A percentile compares a stretch with the other conserved stretches of the same genome.
These are phyloP conservation scores for Coelopa frigida DNA, from an alignment of 1,140 invertebrate genomes.

Conservation along the genomic window DNA sequence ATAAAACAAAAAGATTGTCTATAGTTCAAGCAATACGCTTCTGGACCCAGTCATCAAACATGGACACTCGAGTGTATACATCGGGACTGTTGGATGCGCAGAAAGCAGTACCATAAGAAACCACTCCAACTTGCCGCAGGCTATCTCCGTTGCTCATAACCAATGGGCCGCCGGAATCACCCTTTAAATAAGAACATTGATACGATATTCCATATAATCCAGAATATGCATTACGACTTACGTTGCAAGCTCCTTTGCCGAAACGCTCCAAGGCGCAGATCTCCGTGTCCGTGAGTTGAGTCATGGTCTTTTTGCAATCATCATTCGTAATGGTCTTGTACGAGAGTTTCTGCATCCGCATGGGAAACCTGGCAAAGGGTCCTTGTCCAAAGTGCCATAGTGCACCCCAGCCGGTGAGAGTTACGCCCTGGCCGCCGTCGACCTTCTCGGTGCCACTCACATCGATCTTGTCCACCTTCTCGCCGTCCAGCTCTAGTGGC, in stretches of 20 bases:
- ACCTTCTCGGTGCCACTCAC: conserved; percentile 28
- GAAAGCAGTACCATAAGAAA: conserved; percentile 62
- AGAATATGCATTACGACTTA: conserved; percentile 13
- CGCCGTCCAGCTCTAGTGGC: conserved; percentile 30
- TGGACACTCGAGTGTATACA: conserved; percentile 50
- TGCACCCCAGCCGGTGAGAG: conserved; percentile 40
- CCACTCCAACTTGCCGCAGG: conserved; percentile 53
- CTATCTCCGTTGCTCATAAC: conserved; percentile 28
- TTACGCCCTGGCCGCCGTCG: conserved; percentile 26
- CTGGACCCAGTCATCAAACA: conserved; percentile 47
- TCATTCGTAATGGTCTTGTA: conserved; percentile 34
- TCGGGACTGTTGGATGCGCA: conserved; percentile 47
- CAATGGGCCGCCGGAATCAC: conserved; percentile 67
- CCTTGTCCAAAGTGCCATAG: conserved; percentile 30
- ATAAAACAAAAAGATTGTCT: too few relatives aligned
- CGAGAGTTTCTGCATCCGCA: conserved; percentile 25
- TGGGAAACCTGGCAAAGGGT: conserved; percentile 35
- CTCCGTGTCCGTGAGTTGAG: conserved; percentile 40
- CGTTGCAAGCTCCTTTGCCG: conserved; percentile 47
- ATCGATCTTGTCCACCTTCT: conserved; percentile 29
- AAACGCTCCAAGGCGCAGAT: conserved; percentile 46
- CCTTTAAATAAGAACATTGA: conserved; percentile 44
- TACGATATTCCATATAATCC: conserved; percentile 34
- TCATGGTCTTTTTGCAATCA: conserved; percentile 34
- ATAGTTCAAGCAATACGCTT: conserved; percentile 32